Evolutionary conservation across 2,888 invertebrate genomes (phyloP).

Genomic region (Lacanobia wlatinum): DNA sequence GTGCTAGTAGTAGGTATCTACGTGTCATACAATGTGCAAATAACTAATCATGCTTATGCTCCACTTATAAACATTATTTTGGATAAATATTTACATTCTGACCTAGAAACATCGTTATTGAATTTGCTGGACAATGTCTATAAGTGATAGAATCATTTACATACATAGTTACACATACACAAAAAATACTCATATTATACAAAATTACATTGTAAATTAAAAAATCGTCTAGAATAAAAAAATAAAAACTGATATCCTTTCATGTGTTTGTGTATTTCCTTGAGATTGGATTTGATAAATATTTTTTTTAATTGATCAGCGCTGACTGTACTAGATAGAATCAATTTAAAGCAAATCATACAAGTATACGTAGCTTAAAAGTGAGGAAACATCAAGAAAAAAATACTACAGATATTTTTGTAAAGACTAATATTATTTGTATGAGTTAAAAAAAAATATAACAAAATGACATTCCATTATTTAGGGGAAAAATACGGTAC

Average conservation of each 20-base stretch:
- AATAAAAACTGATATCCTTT: slow-evolving; percentile 10
- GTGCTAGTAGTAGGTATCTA: slow-evolving; percentile 77
- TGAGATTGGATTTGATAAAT: slow-evolving; percentile 26
- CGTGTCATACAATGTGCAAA: slow-evolving; percentile 79
- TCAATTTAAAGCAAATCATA: not conserved
- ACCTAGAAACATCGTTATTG: not conserved
- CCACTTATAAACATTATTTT: slow-evolving; percentile 60
- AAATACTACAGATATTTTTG: not conserved
- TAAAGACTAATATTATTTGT: not conserved
- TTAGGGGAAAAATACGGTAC: not conserved
- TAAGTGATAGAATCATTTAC: slow-evolving; percentile 46
- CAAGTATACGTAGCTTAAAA: not conserved
- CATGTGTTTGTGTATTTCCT: not conserved
- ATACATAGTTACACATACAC: slow-evolving; percentile 50
- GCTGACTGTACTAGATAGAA: slow-evolving; percentile 19
- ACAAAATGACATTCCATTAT: not conserved
- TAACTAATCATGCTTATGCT: slow-evolving; percentile 70
- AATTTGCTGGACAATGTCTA: slow-evolving; percentile 33
- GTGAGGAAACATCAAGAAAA: not conserved
- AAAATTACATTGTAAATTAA: slow-evolving; percentile 28
- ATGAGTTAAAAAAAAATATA: not conserved
- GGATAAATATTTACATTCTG: slow-evolving; percentile 34
- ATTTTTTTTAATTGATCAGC: slow-evolving; percentile 41
- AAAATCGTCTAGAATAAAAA: slow-evolving; percentile 19
- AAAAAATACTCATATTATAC: slow-evolving; percentile 27